Evolutionary conservation across 2,797 vertebrate genomes (phyloP).

Genomic region (Podarcis lilfordi): DNA sequence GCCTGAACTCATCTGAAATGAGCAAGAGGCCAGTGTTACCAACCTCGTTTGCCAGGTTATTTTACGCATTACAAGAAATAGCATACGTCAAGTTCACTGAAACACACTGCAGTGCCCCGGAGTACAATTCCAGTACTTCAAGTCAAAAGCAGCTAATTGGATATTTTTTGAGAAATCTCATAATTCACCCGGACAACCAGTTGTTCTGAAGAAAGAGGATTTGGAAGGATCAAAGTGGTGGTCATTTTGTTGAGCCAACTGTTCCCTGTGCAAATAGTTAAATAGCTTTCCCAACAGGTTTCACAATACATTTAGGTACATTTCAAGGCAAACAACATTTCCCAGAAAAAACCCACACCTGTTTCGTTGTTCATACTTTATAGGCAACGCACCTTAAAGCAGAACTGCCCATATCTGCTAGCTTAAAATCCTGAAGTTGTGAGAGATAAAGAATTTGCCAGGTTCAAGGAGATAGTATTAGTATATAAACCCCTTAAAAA

Average conservation of each 20-base stretch:
- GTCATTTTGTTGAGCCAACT: background rate
- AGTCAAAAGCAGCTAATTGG: too few relatives aligned
- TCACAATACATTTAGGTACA: background rate
- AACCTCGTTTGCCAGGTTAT: too few relatives aligned
- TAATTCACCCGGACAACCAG: background rate
- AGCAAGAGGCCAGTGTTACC: too few relatives aligned
- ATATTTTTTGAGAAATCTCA: too few relatives aligned
- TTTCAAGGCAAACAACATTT: background rate
- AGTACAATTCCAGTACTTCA: too few relatives aligned
- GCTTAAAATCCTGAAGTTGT: background rate
- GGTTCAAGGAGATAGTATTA: background rate
- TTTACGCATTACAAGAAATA: too few relatives aligned
- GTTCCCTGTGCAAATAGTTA: background rate
- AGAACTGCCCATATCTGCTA: background rate
- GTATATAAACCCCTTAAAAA: too few relatives aligned
- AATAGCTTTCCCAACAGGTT: background rate
- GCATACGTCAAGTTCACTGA: too few relatives aligned
- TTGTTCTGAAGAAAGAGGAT: background rate
- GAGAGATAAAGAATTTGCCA: background rate
- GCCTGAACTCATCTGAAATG: too few relatives aligned
- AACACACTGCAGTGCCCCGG: too few relatives aligned
- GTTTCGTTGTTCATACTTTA: background rate
- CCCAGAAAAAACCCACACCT: background rate
- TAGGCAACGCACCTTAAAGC: background rate
- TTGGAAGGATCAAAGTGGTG: background rate